A percentile compares a stretch with the other conserved stretches of the same genome.
Evolutionary conservation across 2,888 invertebrate genomes (phyloP).

Genomic region (Lucinisca nassula): DNA sequence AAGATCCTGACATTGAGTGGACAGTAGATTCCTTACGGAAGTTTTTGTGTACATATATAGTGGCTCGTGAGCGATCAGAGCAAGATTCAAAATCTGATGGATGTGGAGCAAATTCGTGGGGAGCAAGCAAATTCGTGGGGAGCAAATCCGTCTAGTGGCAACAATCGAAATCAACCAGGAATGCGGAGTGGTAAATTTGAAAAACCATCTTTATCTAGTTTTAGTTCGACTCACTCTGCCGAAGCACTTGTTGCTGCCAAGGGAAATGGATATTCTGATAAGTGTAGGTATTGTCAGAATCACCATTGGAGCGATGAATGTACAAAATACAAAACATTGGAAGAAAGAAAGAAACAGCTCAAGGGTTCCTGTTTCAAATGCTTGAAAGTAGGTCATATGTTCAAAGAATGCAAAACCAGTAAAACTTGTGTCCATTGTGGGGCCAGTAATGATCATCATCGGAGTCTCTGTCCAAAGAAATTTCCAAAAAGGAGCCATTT

Average conservation of each 20-base stretch:
- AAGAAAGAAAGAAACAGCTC: background rate
- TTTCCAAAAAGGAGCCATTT: background rate
- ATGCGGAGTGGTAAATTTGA: no score
- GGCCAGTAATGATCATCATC: background rate
- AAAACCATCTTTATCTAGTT: no score
- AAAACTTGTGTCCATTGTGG: background rate
- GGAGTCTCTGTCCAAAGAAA: conserved; percentile 3
- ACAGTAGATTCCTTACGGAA: background rate
- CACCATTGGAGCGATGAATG: background rate
- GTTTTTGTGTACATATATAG: background rate
- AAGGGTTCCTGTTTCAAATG: background rate
- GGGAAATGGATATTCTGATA: background rate
- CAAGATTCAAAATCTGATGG: no score
- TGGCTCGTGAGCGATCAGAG: no score
- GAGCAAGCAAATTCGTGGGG: no score
- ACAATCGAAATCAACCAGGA: no score
- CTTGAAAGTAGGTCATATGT: background rate
- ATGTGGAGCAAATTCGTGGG: no score
- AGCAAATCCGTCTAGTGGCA: no score
- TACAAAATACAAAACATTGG: background rate
- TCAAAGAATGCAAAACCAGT: background rate
- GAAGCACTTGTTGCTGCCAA: background rate
- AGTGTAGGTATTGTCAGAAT: background rate
- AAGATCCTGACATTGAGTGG: background rate
- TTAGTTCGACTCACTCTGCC: no score